Percentiles rank a stretch among this genome's conserved stretches.
phyloP scores from a whole-genome alignment of 2,888 invertebrate genomes.

The Microctonus aethiopoides region DNA sequence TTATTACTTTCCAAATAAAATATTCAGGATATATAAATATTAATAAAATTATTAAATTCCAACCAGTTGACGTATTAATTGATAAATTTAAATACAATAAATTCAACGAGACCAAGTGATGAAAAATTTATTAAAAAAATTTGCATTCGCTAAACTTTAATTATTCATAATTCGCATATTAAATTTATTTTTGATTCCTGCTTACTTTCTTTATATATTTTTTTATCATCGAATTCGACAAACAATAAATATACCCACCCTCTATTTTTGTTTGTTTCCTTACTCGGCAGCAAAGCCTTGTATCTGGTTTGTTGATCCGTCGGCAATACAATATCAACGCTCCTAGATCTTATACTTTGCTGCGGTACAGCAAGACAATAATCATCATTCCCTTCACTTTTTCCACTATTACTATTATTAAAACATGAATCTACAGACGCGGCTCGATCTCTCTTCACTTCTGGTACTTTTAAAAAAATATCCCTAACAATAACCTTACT shows the following conservation, averaged over 20 bases:
- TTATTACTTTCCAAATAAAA: background rate
- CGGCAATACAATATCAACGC: slow-evolving; percentile 88
- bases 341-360: slow-evolving; percentile 79
- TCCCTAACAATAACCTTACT: slow-evolving; percentile 72
- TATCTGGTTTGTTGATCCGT: slow-evolving; percentile 87
- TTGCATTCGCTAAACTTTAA: too few species aligned
- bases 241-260: slow-evolving; percentile 68
- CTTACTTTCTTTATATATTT: background rate
- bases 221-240: too few species aligned
- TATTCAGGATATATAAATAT: background rate
- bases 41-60: background rate
- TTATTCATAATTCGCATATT: too few species aligned
- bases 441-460: slow-evolving; percentile 84
- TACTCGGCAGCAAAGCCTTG: slow-evolving; percentile 74
- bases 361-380: slow-evolving; percentile 80
- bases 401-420: slow-evolving; percentile 74
- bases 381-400: slow-evolving; percentile 62
- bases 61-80: background rate
- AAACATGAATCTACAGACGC: slow-evolving; percentile 91
- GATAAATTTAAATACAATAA: too few species aligned
- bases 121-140: too few species aligned
- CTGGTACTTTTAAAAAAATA: slow-evolving; percentile 84
- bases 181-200: too few species aligned
- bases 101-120: too few species aligned
- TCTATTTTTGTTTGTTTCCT: slow-evolving; percentile 57